Base-by-base conservation (phyloP, 2,888 invertebrate genomes). In the Parnassius glacialis region DNA sequence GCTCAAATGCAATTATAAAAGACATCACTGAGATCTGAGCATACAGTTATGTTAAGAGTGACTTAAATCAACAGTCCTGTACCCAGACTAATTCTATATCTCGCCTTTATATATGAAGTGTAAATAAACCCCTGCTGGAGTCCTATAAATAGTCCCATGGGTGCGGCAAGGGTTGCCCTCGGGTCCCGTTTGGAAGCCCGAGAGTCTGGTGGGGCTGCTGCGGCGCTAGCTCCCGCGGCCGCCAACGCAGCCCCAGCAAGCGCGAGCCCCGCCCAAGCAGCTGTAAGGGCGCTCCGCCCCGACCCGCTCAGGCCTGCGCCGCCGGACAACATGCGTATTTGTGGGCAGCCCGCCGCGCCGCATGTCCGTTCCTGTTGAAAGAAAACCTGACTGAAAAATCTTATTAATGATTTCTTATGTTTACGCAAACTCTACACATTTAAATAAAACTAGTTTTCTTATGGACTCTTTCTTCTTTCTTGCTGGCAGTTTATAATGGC, bases 121-220 rank as follows among this genome's bases (percentile, higher is more conserved):
- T 95, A 94, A 90, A 97, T 95, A 80, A 96, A 96, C 69, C 96
- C 96, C 86, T 96, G 96, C 81, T 96, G 96, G 64, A 96, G 92
- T 65, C 96, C 96, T 67, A 96, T 96, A 75, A 96, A 97, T 51
- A 96, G 90, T 3, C 95, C 95, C 83, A 96, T 92, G 0, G 96
- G 96, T 0, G 95, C 94, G 84, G 75, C 65, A 82, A 84, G 0
- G 82, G 83, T 84, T 83, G 85, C 1, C 83, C 85, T 7, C 82
- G 84, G 11, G 83, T 80, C 0, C 81, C 83, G 0, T 79, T 70
- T 0, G 84, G 76, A 20, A 10, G 79, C 1, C 80, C 79, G 69
- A 78, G 85, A 1, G 81, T 88, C 34, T 0, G 89, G 88, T 1
- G 89, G 89, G 5, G 87, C 83, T 0, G 87, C 86, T 0, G 84